phyloP scores from a whole-genome alignment of 2,113 vertebrate genomes.

The Alethe castanea region DNA sequence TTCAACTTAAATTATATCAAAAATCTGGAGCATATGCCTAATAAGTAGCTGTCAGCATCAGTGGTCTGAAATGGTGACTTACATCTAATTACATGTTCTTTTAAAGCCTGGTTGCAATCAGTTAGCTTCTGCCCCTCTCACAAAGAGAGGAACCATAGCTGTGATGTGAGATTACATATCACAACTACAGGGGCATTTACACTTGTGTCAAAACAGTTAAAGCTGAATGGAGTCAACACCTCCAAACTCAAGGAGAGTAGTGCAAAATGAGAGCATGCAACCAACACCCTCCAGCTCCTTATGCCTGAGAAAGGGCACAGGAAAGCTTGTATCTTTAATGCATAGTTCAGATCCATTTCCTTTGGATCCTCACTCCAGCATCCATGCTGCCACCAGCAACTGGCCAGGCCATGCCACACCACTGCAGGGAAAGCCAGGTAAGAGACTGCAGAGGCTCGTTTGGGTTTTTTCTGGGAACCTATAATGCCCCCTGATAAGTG shows the following conservation, averaged over 20 bases:
- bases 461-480: neutral
- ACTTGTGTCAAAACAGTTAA: neutral
- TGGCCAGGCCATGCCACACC: neutral
- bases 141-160: neutral
- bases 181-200: neutral
- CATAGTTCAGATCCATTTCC: neutral
- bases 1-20: conserved; percentile 59
- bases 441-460: neutral
- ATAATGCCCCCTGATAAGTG: neutral
- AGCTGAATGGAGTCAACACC: neutral
- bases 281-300: neutral
- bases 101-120: neutral
- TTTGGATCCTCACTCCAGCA: neutral
- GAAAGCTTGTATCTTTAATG: neutral
- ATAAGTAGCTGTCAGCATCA: conserved; percentile 53
- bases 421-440: neutral
- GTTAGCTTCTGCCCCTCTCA: neutral
- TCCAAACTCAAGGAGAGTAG: neutral
- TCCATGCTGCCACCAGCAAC: neutral
- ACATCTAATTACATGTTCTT: conserved; percentile 31
- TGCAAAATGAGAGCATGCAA: neutral
- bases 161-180: neutral
- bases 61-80: conserved; percentile 36
- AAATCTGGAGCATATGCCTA: conserved; percentile 41
- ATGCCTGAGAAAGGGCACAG: neutral